phyloP scores from a whole-genome alignment of 2,113 vertebrate genomes.

The Corythoichthys haematopterus region DNA sequence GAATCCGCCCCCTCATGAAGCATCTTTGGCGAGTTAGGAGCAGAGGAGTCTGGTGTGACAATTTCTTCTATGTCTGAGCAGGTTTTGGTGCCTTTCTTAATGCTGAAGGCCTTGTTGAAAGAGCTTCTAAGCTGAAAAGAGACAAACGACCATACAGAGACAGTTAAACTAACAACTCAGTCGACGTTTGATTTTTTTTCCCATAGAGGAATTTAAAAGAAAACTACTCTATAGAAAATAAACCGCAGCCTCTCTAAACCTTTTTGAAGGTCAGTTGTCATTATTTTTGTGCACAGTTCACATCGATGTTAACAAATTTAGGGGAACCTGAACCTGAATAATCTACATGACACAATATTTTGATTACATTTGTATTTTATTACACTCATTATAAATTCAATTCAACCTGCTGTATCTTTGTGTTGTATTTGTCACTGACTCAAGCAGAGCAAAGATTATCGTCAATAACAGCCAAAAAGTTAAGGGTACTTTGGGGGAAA shows the following conservation, averaged over 20 bases:
- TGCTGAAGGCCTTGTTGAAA: conserved; percentile 97
- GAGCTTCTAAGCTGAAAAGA: conserved; percentile 84
- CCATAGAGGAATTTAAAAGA: background rate
- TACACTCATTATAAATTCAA: background rate
- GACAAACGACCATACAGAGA: conserved; percentile 18
- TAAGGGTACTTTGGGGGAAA: no score
- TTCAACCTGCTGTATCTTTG: background rate
- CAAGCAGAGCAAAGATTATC: background rate
- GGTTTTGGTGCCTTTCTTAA: conserved; percentile 93
- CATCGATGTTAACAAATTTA: background rate
- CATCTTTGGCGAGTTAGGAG: conserved; percentile 91
- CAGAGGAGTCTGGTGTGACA: conserved; percentile 87
- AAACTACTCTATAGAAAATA: background rate
- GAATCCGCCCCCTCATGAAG: conserved; percentile 72
- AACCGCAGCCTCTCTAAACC: background rate
- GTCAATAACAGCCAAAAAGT: no score
- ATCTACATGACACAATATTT: background rate
- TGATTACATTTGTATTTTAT: background rate
- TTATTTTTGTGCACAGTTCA: background rate
- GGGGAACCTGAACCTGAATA: background rate
- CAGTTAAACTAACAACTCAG: background rate
- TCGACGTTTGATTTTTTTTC: background rate
- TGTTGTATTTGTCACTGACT: background rate
- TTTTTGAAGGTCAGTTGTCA: background rate
- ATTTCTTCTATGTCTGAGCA: conserved; percentile 97